Percentiles rank a stretch among this genome's conserved stretches.
phyloP scores from a whole-genome alignment of 2,888 invertebrate species.

The Stenichneumon culpator region DNA sequence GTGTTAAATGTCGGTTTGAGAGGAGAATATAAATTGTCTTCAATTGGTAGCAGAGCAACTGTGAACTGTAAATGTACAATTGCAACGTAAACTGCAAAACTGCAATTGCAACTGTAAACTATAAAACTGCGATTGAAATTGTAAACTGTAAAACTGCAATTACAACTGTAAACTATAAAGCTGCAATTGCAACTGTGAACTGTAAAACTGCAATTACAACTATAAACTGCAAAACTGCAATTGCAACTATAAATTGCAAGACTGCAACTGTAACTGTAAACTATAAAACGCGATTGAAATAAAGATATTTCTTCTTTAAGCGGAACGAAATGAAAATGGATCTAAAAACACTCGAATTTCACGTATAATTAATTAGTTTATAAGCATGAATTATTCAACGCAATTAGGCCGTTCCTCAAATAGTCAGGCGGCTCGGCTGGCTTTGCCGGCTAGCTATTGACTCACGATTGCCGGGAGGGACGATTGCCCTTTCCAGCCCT shows the following conservation, averaged over 20 bases:
- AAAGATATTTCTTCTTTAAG: background rate
- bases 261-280: background rate
- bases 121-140: too few species aligned
- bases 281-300: background rate
- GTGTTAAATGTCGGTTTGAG: too few species aligned
- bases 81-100: too few species aligned
- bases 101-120: too few species aligned
- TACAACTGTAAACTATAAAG: too few species aligned
- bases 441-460: background rate
- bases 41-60: too few species aligned
- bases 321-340: background rate
- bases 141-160: background rate
- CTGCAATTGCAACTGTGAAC: too few species aligned
- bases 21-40: too few species aligned
- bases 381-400: slow-evolving; percentile 13
- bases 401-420: slow-evolving; percentile 55
- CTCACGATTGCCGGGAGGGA: slow-evolving; percentile 55
- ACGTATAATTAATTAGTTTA: background rate
- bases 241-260: too few species aligned
- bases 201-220: too few species aligned
- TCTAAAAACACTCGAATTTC: background rate
- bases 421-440: slow-evolving; percentile 27
- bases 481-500: slow-evolving; percentile 64
- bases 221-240: too few species aligned
- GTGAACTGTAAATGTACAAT: too few species aligned